phyloP scores from a whole-genome alignment of 2,888 invertebrate species.

The Apamea epomidion region DNA sequence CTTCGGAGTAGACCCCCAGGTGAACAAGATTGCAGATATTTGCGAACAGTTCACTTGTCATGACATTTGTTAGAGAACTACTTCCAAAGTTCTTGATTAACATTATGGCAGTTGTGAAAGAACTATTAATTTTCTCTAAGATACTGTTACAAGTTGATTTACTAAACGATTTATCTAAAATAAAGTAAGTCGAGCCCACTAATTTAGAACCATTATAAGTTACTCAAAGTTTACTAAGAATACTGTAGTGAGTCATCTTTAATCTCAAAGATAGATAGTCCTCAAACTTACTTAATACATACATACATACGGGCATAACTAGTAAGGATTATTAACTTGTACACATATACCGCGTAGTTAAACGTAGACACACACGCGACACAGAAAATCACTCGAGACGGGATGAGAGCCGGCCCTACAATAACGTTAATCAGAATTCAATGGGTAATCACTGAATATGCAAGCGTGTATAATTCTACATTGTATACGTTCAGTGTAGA shows the following conservation, averaged over 20 bases:
- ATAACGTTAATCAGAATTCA: conserved; percentile 72
- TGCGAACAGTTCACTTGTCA: conserved; percentile 50
- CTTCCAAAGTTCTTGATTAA: conserved; percentile 57
- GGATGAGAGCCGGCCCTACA: conserved; percentile 55
- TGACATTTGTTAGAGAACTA: conserved; percentile 56
- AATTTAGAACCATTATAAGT: conserved; percentile 46
- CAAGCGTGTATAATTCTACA: conserved; percentile 58
- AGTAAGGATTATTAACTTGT: conserved; percentile 53
- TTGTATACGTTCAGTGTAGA: conserved; percentile 51
- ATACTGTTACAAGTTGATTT: conserved; percentile 48
- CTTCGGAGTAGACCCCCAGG: too few species aligned
- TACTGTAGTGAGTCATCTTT: conserved; percentile 18
- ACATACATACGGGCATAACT: conserved; percentile 19
- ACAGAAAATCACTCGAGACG: conserved; percentile 52
- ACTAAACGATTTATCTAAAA: conserved; percentile 47
- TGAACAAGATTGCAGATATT: conserved; percentile 51
- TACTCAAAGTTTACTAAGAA: conserved; percentile 33
- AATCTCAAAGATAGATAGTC: conserved; percentile 32
- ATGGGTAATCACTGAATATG: conserved; percentile 73
- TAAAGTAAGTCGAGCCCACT: conserved; percentile 49
- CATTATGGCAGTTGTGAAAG: conserved; percentile 44
- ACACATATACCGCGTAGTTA: conserved; percentile 18
- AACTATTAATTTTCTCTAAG: conserved; percentile 55
- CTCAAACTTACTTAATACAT: conserved; percentile 34
- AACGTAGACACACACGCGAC: conserved; percentile 37